Base-by-base conservation (phyloP, 2,888 invertebrate genomes). In the Pammene fasciana region DNA sequence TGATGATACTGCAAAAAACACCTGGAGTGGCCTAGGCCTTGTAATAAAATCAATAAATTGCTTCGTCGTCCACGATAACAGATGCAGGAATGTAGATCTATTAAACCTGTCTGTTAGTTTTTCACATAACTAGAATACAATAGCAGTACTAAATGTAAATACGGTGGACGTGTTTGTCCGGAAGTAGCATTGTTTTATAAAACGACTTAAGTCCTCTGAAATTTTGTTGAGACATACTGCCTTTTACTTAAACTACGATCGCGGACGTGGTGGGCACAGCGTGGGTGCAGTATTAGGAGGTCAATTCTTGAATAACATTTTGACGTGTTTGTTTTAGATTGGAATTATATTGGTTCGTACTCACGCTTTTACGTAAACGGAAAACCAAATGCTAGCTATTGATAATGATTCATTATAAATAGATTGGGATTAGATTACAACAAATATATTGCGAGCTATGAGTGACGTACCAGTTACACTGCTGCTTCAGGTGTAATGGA, bases 401-500 rank as follows among this genome's bases (percentile, higher is more conserved):
- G 36, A 36, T 6, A 36, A 7, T n/a, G n/a, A n/a, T n/a, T n/a
- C n/a, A 54, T 54, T 2, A 7, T 34, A 34, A 13, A 34, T 1
- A 8, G n/a, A 54, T 54, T 54, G 9, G 52, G n/a, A 34, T 26
- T 54, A 54, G 52, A 54, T 50, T 18, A 26, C 10, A 34, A n/a
- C 26, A 52, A 26, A 2, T 0, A 13, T n/a, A 16, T 16, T 2
- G 13, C 11, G 26, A 26, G 26, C 11, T 9, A 34, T 54, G 34
- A 60, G 62, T 67, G 71, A 76, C 68, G 76, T 73, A 76, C 82
- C 75, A 83, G 82, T 83, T 82, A 82, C 78, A 13, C 8, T 54
- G 79, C 75, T 76, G 78, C 74, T 79, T 84, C 81, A 82, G 81
- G 81, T 84, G 84, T 77, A 82, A 80, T 78, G 75, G 77, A 76